A percentile compares a stretch with the other conserved stretches of the same genome.
These are phyloP conservation scores for Maylandia zebra DNA, from an alignment of 2,113 vertebrate species.

Conservation along the genomic window DNA sequence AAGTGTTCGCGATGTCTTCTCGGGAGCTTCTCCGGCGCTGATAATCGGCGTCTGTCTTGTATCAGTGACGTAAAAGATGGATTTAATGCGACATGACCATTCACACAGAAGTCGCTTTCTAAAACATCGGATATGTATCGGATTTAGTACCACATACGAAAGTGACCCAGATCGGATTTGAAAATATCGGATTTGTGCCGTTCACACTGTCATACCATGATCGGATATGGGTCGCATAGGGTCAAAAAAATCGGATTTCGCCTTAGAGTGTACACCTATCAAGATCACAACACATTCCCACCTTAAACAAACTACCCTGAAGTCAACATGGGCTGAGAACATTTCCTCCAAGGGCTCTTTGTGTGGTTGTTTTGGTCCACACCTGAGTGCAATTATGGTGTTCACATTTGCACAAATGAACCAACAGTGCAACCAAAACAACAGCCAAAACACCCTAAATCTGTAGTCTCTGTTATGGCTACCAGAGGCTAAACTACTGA, in stretches of 20 bases:
- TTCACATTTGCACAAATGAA: background rate
- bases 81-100: too few species aligned
- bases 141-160: too few species aligned
- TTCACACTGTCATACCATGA: background rate
- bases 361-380: background rate
- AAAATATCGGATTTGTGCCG: background rate
- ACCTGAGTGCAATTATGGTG: background rate
- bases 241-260: background rate
- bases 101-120: too few species aligned
- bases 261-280: background rate
- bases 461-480: background rate
- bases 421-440: background rate
- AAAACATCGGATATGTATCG: too few species aligned
- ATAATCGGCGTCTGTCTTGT: too few species aligned
- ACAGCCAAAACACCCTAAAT: background rate
- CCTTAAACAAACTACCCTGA: background rate
- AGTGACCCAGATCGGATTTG: background rate
- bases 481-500: background rate
- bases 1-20: too few species aligned
- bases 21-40: too few species aligned
- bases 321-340: background rate
- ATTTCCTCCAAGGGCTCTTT: background rate
- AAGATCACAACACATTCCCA: background rate
- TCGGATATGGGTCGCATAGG: background rate
- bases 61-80: too few species aligned